phyloP scores from a whole-genome alignment of 2,113 vertebrate species.

The Cranoglanis bouderius region DNA sequence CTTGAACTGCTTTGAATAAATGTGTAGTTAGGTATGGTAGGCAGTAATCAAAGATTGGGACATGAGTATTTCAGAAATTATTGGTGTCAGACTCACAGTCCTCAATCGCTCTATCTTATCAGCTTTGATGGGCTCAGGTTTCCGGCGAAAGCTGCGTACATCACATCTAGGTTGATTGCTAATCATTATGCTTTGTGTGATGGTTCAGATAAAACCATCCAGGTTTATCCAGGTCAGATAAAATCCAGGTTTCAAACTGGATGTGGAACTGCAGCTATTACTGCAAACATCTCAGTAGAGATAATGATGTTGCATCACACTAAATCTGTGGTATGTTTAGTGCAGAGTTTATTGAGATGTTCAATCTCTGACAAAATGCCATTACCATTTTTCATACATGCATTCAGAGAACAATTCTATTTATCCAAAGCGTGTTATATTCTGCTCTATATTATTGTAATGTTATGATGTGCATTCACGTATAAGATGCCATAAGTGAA shows the following conservation, averaged over 20 bases:
- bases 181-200: constrained; percentile 18
- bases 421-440: not conserved
- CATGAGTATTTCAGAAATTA: constrained; percentile 42
- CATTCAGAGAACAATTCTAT: not conserved
- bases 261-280: constrained; percentile 13
- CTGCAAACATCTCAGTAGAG: not conserved
- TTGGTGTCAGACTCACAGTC: constrained; percentile 43
- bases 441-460: not conserved
- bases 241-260: constrained; percentile 1
- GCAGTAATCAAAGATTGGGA: constrained; percentile 3
- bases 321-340: constrained; percentile 2
- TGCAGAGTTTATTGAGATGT: constrained; percentile 12
- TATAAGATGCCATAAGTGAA: not conserved
- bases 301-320: constrained; percentile 19
- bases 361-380: not conserved
- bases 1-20: constrained; percentile 4
- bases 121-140: constrained; percentile 25
- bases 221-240: not conserved
- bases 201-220: constrained; percentile 5
- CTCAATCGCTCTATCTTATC: constrained; percentile 13
- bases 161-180: constrained; percentile 4
- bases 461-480: not conserved
- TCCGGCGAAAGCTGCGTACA: not conserved
- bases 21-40: not conserved
- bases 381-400: constrained; percentile 16